Conservation (phyloP, 2,888 invertebrate species). For the Noctua pronuba region DNA sequence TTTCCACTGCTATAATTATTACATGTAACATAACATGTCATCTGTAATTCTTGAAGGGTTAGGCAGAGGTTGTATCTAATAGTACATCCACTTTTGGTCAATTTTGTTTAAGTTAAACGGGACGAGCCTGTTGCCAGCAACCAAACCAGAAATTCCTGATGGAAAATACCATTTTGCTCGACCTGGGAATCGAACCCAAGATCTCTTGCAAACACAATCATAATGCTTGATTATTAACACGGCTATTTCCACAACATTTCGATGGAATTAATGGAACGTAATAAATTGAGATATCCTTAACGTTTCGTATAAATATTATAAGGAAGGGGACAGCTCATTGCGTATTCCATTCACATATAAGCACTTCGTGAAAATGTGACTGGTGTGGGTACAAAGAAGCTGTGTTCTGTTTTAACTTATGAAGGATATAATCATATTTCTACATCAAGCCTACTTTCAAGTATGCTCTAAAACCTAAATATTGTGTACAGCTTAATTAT, state of each 20-base stretch:
- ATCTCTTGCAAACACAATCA: not conserved
- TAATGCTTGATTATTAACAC: conserved; percentile 32
- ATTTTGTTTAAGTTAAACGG: not conserved
- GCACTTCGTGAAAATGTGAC: conserved; percentile 83
- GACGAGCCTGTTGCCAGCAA: not conserved
- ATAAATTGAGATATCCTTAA: conserved; percentile 81
- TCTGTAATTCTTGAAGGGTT: not conserved
- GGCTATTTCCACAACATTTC: conserved; percentile 49
- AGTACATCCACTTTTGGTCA: not conserved
- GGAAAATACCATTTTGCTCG: not conserved
- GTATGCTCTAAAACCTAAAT: not conserved
- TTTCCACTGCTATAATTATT: conserved; percentile 19
- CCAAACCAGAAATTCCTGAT: not conserved
- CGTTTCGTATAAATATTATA: conserved; percentile 78
- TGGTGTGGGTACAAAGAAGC: conserved; percentile 69
- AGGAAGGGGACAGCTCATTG: conserved; percentile 79
- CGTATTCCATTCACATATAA: conserved; percentile 81
- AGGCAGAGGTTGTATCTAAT: not conserved
- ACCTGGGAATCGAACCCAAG: not conserved
- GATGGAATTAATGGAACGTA: conserved; percentile 74
- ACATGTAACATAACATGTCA: conserved; percentile 7
- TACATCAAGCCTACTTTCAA: conserved; percentile 21
- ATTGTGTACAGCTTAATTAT: not conserved
- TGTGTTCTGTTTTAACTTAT: conserved; percentile 67
- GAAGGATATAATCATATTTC: conserved; percentile 55